A percentile compares a stretch with the other conserved stretches of the same genome.
Evolutionary conservation across 2,797 vertebrate genomes (phyloP).

Genomic region (Echiichthys vipera): DNA sequence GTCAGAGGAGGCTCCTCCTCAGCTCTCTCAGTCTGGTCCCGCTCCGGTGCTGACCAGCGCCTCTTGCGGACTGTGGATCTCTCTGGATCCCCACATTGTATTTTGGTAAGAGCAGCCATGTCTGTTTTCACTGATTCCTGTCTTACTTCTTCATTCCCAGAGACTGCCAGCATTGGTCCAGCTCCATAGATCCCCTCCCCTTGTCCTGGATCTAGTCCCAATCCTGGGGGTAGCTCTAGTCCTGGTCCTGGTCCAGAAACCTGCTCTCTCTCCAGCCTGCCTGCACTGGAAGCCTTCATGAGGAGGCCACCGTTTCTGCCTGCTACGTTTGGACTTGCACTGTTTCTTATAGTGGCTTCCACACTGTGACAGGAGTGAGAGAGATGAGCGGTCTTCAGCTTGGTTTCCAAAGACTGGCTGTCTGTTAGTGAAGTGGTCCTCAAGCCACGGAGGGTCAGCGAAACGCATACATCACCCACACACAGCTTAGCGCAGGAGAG

Average conservation of each 20-base stretch:
- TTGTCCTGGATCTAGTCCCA: conserved; percentile 56
- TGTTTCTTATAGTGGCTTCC: conserved; percentile 60
- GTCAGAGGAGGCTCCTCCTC: conserved; percentile 93
- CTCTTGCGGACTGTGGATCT: conserved; percentile 90
- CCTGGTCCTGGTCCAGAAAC: conserved; percentile 86
- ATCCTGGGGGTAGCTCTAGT: conserved; percentile 55
- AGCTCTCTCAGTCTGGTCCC: conserved; percentile 92
- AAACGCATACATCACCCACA: conserved; percentile 98
- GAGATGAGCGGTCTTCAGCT: conserved; percentile 55
- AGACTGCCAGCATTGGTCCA: conserved; percentile 77
- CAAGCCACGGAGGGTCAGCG: conserved; percentile 94
- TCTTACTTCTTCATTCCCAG: conserved; percentile 88
- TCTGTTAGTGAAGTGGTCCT: conserved; percentile 91
- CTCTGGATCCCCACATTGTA: conserved; percentile 81
- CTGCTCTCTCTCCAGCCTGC: conserved; percentile 84
- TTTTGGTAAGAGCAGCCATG: conserved; percentile 83
- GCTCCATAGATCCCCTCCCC: conserved; percentile 54
- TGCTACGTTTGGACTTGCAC: conserved; percentile 53
- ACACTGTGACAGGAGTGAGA: conserved; percentile 54
- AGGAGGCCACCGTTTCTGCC: conserved; percentile 85
- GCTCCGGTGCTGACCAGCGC: conserved; percentile 98
- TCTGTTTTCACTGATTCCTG: conserved; percentile 87
- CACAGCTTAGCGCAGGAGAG: conserved; percentile 98
- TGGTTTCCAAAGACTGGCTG: conserved; percentile 82
- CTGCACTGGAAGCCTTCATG: conserved; percentile 89